A percentile compares a stretch with the other conserved stretches of the same genome.
phyloP scores from a whole-genome alignment of 2,113 vertebrate genomes.

The Lophochroa leadbeateri region DNA sequence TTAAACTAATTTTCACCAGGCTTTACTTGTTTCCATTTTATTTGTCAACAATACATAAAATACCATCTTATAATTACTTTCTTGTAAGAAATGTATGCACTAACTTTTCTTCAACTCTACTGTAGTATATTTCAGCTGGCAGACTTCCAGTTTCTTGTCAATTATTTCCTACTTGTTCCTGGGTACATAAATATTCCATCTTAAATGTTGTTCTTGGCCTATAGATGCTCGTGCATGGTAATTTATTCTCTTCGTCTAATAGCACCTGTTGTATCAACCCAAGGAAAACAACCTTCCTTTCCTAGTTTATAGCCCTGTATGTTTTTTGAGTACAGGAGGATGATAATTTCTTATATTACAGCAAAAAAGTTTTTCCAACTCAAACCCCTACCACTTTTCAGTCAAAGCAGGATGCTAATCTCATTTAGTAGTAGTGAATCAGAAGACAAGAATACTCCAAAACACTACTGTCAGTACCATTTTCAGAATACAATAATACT shows the following conservation, averaged over 20 bases:
- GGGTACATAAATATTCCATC: neutral
- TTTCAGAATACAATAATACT: constrained; percentile 33
- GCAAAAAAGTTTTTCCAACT: neutral
- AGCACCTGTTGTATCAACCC: neutral
- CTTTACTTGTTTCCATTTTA: neutral
- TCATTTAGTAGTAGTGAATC: neutral
- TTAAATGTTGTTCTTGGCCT: neutral
- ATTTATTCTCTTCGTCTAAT: neutral
- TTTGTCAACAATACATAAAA: neutral
- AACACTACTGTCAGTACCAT: neutral
- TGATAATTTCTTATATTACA: neutral
- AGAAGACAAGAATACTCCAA: neutral
- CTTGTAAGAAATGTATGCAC: neutral
- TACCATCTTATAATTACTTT: neutral
- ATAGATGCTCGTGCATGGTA: neutral
- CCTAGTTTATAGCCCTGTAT: accelerated
- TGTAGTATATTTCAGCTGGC: neutral
- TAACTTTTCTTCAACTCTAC: neutral
- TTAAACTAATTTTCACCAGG: neutral
- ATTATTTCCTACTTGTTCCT: neutral
- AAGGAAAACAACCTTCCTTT: neutral
- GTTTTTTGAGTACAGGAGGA: neutral
- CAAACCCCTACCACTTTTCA: neutral
- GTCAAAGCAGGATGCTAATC: neutral
- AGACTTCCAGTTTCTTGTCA: neutral